Percentiles rank a stretch among this genome's conserved stretches.
Evolutionary conservation across 1,140 invertebrate genomes (phyloP).

Genomic region (Grapholita molesta): DNA sequence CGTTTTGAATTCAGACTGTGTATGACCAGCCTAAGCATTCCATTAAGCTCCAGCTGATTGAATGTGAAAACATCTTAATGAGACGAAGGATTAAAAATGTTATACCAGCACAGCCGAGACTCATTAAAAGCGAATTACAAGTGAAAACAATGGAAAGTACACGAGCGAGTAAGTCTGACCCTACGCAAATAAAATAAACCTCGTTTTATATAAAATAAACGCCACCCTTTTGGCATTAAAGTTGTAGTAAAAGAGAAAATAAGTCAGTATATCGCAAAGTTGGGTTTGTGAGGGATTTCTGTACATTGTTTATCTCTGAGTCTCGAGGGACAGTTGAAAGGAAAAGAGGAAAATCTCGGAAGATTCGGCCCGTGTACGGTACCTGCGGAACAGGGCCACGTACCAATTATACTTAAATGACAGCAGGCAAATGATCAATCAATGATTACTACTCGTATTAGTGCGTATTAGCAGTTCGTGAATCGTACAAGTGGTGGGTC

Average conservation of each 20-base stretch:
- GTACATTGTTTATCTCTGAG: slow-evolving; percentile 49
- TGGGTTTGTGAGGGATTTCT: slow-evolving; percentile 48
- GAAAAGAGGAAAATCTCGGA: slow-evolving; percentile 36
- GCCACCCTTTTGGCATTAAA: slow-evolving; percentile 22
- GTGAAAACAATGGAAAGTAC: neutral
- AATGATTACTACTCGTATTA: neutral
- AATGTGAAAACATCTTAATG: slow-evolving; percentile 8
- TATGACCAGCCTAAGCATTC: too few relatives aligned
- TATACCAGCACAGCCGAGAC: neutral
- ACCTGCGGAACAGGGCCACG: slow-evolving; percentile 4
- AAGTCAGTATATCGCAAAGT: slow-evolving; percentile 47
- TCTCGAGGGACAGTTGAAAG: slow-evolving; percentile 48
- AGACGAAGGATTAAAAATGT: slow-evolving; percentile 1
- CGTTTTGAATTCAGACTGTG: too few relatives aligned
- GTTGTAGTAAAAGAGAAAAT: slow-evolving; percentile 43
- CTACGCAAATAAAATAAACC: slow-evolving; percentile 15
- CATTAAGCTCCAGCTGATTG: neutral
- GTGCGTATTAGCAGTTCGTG: neutral
- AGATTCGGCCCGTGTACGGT: slow-evolving; percentile 20
- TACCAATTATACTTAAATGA: neutral
- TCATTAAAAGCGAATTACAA: slow-evolving; percentile 12
- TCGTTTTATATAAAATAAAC: slow-evolving; percentile 2
- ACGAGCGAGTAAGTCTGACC: slow-evolving; percentile 8
- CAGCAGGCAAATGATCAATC: neutral
- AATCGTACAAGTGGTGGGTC: neutral